These are phyloP conservation scores for Tragelaphus imberbis DNA, from an alignment of 2,113 vertebrate species.

Conservation along the genomic window DNA sequence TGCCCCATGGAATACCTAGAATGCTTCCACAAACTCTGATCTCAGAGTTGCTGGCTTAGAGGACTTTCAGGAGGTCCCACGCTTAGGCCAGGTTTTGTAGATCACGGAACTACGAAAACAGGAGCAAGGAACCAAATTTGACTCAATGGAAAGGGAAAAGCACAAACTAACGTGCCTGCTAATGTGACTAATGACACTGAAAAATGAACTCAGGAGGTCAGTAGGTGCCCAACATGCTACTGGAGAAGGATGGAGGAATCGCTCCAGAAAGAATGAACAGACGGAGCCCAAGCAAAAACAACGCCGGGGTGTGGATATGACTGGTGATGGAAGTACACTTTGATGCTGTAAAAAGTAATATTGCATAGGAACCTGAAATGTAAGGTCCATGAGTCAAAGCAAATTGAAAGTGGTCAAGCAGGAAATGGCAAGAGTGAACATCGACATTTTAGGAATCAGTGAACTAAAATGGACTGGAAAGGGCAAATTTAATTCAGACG, in stretches of 20 bases:
- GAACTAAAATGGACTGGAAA: not conserved
- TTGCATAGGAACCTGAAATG: not conserved
- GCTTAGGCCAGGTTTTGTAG: not conserved
- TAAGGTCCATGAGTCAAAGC: not conserved
- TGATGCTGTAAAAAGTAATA: not conserved
- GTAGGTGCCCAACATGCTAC: not conserved
- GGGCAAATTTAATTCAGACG: not conserved
- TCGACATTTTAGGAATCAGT: not conserved
- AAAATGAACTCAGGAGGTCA: not conserved
- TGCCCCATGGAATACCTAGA: rapidly evolving
- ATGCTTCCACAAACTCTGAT: not conserved
- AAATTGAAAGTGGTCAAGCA: not conserved
- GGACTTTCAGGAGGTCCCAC: not conserved
- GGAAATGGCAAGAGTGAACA: not conserved
- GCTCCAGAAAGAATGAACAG: not conserved
- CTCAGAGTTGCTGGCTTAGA: not conserved
- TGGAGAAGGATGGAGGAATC: not conserved
- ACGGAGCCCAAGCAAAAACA: not conserved
- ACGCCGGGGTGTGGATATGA: rapidly evolving
- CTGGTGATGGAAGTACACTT: not conserved
- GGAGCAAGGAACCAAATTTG: not conserved
- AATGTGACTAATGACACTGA: not conserved
- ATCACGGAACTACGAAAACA: not conserved
- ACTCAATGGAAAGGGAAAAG: not conserved
- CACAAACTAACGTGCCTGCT: rapidly evolving